Base-by-base conservation (phyloP, 2,113 vertebrate genomes). In the Mungos mungo region DNA sequence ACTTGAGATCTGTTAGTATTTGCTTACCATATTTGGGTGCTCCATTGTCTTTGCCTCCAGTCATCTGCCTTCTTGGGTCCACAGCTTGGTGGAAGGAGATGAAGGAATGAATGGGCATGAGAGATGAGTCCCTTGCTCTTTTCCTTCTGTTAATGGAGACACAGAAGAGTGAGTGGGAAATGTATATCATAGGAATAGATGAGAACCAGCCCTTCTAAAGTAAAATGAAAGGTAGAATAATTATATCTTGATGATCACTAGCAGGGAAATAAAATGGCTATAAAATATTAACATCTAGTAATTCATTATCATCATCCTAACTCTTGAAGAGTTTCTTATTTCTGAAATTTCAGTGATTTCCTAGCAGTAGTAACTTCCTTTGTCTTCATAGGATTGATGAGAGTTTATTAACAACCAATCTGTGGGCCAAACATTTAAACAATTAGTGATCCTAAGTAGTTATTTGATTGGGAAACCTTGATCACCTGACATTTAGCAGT, bases 331-430 rank as follows among this genome's bases (percentile, higher is more conserved):
- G 54, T 79, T 93, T 94, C 52, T 35, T 86, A 0, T 54, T 95
- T 97, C 85, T 96, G 45, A 82, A 86, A 60, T 80, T 93, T 50
- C 23, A 93, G n/a, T 90, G 60, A 79, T 65, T 71, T 87, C 35
- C 60, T 71, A 47, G 72, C 11, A 31, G 25, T 88, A 50, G n/a
- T 95, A 52, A 84, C 63, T 79, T 15, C 84, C 29, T 54, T 86
- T 76, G 35, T 92, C 80, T 85, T 95, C 23, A 23, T 38, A 45
- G 27, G 35, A 81, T 21, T 13, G 9, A 41, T 74, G 38, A 52
- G 35, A 89, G 33, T 81, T 92, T 89, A 72, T 89, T 16, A 71
- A 68, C 68, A 84, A 68, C 13, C 7, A 21, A 15, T 8, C 14
- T 45, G 2, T 19, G 52, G 66, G 47, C 57, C 19, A 95, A 57